Percentiles rank a stretch among this genome's conserved stretches.
Evolutionary conservation across 2,113 vertebrate species (phyloP).

Genomic region (Tetraodon nigroviridis): DNA sequence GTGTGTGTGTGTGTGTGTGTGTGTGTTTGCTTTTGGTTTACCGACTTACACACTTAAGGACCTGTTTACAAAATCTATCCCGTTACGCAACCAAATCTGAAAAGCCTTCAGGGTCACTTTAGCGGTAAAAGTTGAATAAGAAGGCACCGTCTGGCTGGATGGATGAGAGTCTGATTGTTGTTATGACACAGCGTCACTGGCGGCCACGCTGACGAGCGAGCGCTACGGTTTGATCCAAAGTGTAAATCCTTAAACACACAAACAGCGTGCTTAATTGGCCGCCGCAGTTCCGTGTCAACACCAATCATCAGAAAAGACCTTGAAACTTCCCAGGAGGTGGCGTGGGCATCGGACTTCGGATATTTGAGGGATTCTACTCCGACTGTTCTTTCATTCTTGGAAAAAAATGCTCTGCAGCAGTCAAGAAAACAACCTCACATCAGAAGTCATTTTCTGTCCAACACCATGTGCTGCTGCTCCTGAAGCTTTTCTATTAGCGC

Average conservation of each 20-base stretch:
- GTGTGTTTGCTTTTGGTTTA: constrained; percentile 43
- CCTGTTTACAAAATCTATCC: constrained; percentile 51
- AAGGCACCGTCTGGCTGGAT: constrained; percentile 23
- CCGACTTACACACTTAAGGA: constrained; percentile 35
- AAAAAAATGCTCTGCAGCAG: too few species aligned
- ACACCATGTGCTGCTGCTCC: too few species aligned
- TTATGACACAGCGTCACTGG: constrained; percentile 8
- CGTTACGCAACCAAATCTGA: constrained; percentile 64
- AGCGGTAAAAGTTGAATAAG: constrained; percentile 36
- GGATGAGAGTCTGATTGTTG: constrained; percentile 12
- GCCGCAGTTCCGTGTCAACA: constrained; percentile 48
- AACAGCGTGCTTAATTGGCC: constrained; percentile 52
- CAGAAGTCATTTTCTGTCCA: too few species aligned
- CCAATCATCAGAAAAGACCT: constrained; percentile 59
- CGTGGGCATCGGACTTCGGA: too few species aligned
- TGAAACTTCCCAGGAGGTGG: constrained; percentile 42
- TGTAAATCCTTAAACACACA: constrained; percentile 67
- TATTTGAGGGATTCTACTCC: too few species aligned
- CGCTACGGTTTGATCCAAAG: constrained; percentile 49
- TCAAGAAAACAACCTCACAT: too few species aligned
- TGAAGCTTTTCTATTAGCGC: too few species aligned
- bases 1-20: constrained; percentile 29
- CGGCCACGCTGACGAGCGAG: constrained; percentile 59
- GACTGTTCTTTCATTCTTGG: too few species aligned
- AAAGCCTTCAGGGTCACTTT: constrained; percentile 28